These are phyloP conservation scores for Orthonevra nobilis DNA, from an alignment of 2,888 invertebrate species.

Conservation along the genomic window DNA sequence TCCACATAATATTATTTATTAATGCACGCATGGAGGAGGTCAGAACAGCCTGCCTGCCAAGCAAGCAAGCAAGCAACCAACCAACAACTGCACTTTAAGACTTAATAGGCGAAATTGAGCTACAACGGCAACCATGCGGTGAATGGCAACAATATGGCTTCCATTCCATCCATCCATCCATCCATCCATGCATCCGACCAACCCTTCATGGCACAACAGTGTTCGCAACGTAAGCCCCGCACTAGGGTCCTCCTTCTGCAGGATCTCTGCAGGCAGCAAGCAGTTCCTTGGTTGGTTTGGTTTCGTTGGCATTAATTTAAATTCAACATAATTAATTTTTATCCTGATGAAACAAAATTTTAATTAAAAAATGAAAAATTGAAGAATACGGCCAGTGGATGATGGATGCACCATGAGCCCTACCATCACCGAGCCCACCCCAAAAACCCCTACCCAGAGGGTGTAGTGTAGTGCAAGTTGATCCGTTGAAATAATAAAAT, in stretches of 20 bases:
- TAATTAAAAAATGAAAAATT: conserved; percentile 70
- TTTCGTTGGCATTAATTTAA: conserved; percentile 67
- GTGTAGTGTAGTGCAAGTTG: conserved; percentile 30
- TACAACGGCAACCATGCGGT: conserved; percentile 66
- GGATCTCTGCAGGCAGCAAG: conserved; percentile 49
- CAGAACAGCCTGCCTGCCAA: conserved; percentile 54
- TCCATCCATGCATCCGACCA: conserved; percentile 1
- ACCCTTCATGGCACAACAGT: conserved; percentile 51
- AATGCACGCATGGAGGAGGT: conserved; percentile 67
- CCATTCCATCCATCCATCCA: conserved; percentile 51
- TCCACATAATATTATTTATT: conserved; percentile 69
- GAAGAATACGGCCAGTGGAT: conserved; percentile 50
- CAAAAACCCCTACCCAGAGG: too few relatives aligned
- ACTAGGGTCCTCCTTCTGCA: conserved; percentile 46
- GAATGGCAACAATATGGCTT: conserved; percentile 70
- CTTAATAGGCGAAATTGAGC: conserved; percentile 69
- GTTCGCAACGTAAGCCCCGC: conserved; percentile 32
- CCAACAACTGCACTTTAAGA: conserved; percentile 63
- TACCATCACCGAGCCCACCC: too few relatives aligned
- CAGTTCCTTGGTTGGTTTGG: conserved; percentile 40
- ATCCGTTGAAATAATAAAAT: conserved; percentile 63
- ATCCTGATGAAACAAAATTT: conserved; percentile 69
- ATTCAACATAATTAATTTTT: conserved; percentile 70
- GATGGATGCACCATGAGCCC: too few relatives aligned
- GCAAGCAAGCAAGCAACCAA: conserved; percentile 38